These are phyloP conservation scores for Bujurquina vittata DNA, from an alignment of 2,113 vertebrate genomes.

Conservation along the genomic window DNA sequence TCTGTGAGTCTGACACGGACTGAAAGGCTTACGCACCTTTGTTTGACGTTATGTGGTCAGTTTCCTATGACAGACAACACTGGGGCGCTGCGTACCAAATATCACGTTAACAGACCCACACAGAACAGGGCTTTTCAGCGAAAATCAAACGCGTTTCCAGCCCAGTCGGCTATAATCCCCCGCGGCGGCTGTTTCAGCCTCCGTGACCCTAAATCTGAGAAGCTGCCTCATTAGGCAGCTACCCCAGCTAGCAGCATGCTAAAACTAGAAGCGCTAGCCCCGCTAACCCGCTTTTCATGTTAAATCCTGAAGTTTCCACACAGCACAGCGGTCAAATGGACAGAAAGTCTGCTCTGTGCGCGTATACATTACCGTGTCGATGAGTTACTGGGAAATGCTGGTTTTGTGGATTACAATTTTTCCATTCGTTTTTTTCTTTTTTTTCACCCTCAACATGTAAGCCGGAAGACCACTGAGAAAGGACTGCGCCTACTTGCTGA, in stretches of 20 bases:
- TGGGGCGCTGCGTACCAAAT: background rate
- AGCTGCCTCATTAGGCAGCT: conserved; percentile 59
- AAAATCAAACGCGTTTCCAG: background rate
- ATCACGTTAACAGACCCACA: background rate
- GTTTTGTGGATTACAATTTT: conserved; percentile 70
- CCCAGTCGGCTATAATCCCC: background rate
- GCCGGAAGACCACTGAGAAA: conserved; percentile 69
- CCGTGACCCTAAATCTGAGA: conserved; percentile 25
- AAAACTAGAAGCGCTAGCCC: conserved; percentile 55
- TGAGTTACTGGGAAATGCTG: conserved; percentile 46
- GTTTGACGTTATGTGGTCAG: background rate
- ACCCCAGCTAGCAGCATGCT: conserved; percentile 59
- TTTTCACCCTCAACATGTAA: conserved; percentile 71
- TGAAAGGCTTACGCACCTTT: background rate
- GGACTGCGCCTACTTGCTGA: conserved; percentile 17
- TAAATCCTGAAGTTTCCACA: conserved; percentile 32
- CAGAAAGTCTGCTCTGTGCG: background rate
- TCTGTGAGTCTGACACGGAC: background rate
- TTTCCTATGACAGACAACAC: conserved; percentile 24
- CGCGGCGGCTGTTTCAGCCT: background rate
- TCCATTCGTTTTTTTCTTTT: conserved; percentile 80
- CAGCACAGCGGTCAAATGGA: background rate
- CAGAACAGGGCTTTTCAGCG: background rate
- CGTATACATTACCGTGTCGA: conserved; percentile 58
- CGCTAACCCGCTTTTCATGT: conserved; percentile 33